Conservation (phyloP, 2,113 vertebrate genomes). For the Myiozetetes cayanensis region DNA sequence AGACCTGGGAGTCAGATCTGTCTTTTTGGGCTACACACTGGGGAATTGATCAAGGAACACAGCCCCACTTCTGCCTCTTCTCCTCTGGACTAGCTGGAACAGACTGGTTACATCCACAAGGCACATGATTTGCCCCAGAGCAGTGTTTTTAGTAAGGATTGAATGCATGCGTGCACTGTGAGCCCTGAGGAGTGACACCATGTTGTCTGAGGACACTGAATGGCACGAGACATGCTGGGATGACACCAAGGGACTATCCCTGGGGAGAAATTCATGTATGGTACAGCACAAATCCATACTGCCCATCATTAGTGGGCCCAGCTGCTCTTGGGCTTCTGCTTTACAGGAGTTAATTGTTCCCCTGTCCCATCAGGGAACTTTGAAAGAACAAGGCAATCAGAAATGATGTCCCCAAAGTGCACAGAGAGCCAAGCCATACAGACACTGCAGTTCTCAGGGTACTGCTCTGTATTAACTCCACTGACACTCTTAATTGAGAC, state of each 20-base stretch:
- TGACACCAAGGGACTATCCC: not conserved
- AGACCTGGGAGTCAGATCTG: not conserved
- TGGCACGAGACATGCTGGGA: fast-evolving
- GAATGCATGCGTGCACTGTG: fast-evolving
- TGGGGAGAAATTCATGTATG: not conserved
- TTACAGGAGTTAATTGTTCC: not conserved
- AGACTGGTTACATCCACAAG: not conserved
- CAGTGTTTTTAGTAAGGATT: not conserved
- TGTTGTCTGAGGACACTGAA: not conserved
- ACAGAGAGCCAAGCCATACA: not conserved
- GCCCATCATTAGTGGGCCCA: not conserved
- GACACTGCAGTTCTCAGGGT: not conserved
- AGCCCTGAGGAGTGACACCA: not conserved
- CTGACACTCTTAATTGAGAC: not conserved
- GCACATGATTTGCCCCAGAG: not conserved
- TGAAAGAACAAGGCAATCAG: not conserved
- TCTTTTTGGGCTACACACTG: fast-evolving
- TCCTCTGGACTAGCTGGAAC: not conserved
- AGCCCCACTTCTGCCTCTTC: not conserved
- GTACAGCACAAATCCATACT: not conserved
- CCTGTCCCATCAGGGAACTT: not conserved
- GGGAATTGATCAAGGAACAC: not conserved
- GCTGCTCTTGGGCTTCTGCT: not conserved
- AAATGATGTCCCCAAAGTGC: not conserved
- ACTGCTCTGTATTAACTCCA: not conserved